phyloP scores from a whole-genome alignment of 2,113 vertebrate genomes.

The Megaleporinus macrocephalus region DNA sequence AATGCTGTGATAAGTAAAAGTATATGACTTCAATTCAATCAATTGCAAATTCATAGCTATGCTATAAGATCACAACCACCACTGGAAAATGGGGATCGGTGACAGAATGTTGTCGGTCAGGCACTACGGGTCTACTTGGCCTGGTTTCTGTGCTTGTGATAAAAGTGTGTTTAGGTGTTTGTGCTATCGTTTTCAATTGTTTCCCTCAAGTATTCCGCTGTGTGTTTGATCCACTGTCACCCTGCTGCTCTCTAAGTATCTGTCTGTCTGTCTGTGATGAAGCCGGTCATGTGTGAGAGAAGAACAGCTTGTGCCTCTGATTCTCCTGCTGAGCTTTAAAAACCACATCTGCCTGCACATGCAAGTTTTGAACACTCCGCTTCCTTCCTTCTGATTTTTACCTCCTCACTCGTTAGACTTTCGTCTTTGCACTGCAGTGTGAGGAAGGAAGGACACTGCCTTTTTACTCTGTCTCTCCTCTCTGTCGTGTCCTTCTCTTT shows the following conservation, averaged over 20 bases:
- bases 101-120: too few species aligned
- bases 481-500: conserved; percentile 1
- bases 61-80: too few species aligned
- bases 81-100: too few species aligned
- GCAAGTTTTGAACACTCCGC: background rate
- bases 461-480: background rate
- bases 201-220: background rate
- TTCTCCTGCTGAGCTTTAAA: conserved; percentile 7
- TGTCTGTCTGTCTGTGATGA: background rate
- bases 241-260: background rate
- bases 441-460: background rate
- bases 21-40: too few species aligned
- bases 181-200: background rate
- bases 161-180: background rate
- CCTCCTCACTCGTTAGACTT: background rate
- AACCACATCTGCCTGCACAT: background rate
- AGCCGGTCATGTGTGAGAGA: background rate
- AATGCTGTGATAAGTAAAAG: too few species aligned
- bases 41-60: too few species aligned
- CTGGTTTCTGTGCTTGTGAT: background rate
- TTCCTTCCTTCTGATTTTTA: background rate
- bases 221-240: background rate
- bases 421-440: background rate
- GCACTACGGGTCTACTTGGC: background rate
- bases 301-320: background rate